Conservation (phyloP, 1,140 invertebrate genomes). For the Sweltsa coloradensis region DNA sequence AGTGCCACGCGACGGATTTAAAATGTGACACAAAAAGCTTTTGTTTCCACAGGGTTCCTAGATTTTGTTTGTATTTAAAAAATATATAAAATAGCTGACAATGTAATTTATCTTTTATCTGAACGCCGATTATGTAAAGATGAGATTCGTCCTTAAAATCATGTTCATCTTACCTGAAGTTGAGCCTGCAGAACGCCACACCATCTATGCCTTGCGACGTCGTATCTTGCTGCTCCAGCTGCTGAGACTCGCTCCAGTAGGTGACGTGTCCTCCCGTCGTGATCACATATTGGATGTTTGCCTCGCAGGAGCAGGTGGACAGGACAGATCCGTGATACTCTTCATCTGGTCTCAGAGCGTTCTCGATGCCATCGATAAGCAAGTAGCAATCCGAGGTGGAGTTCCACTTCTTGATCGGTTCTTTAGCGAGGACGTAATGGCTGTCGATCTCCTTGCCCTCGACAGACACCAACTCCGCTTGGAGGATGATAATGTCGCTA, state of each 20-base stretch:
- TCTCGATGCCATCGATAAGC: constrained; percentile 45
- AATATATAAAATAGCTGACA: constrained; percentile 1
- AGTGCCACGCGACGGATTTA: too few species aligned
- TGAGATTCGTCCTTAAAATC: neutral
- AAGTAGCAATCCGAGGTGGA: constrained; percentile 49
- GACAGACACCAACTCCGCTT: constrained; percentile 50
- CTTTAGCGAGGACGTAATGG: constrained; percentile 49
- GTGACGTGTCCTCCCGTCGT: constrained; percentile 44
- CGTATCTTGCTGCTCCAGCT: constrained; percentile 8
- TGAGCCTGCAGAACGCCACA: constrained; percentile 41
- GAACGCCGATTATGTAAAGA: neutral
- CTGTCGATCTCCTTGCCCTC: constrained; percentile 53
- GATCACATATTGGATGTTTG: constrained; percentile 41
- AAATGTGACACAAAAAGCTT: too few species aligned
- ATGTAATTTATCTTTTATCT: constrained; percentile 4
- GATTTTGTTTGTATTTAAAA: too few species aligned
- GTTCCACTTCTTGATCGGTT: constrained; percentile 47
- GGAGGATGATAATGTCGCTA: constrained; percentile 43
- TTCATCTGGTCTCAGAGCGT: constrained; percentile 43
- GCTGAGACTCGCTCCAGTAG: constrained; percentile 36
- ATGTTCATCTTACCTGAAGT: constrained; percentile 39
- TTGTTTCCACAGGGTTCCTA: too few species aligned
- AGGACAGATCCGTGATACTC: constrained; percentile 42
- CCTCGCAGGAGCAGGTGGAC: constrained; percentile 47
- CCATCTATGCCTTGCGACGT: constrained; percentile 22